Base-by-base conservation (phyloP, 2,113 vertebrate genomes). In the Cairina moschata region DNA sequence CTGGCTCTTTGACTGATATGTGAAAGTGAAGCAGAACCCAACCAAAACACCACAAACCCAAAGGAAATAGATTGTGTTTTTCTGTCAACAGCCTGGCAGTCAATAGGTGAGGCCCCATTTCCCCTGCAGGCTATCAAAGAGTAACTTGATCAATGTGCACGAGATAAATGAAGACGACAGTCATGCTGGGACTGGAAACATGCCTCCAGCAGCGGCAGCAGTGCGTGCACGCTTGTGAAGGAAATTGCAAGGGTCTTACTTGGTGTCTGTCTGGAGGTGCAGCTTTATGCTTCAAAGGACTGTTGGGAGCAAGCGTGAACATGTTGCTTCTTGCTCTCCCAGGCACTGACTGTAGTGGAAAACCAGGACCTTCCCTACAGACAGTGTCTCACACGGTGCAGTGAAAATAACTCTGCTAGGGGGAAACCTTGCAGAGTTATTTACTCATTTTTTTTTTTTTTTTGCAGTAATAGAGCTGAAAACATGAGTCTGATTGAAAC, bases 121-220 rank as follows among this genome's bases (percentile, higher is more conserved):
- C 23, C 79, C 83, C 96, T 65, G 36, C 48, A 52, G 94, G 92
- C 85, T 90, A 68, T 83, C 20, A 6, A 83, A 76, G 59, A 21
- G 50, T 84, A 77, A 81, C 55, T 90, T 71, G 92, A 97, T 97
- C 73, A 86, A 83, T 90, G 32, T 44, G 36, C 68, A 76, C 6
- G 46, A 91, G 85, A 94, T 89, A 95, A 97, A 82, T 9, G 77
- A 86, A 88, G 87, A 95, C 44, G 94, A 97, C 92, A 20, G 63
- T 92, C 97, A 32, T 96, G 96, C 88, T 94, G 60, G 52, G 80
- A 90, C 96, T 96, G 73, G 96, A 95, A 97, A 91, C 32, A n/a
- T 0, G 68, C 92, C 93, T 94, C 85, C 83, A 90, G 95, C 93
- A 85, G 62, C 3, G 8, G 62, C 54, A 90, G 25, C 21, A 2